Evolutionary conservation across 2,888 invertebrate species (phyloP).

Genomic region (Saturnia japonica): DNA sequence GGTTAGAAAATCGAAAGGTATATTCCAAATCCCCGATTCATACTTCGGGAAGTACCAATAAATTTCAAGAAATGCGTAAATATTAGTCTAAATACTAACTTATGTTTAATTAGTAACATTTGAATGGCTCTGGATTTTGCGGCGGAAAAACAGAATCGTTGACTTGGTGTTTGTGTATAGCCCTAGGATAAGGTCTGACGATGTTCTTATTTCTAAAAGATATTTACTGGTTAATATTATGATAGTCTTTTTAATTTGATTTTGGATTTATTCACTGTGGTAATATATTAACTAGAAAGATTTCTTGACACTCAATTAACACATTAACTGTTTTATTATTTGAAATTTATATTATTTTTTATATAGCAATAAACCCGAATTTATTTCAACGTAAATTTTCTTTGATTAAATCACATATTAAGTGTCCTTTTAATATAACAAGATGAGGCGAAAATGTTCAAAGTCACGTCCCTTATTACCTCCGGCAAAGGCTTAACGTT

Average conservation of each 20-base stretch:
- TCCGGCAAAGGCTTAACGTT: constrained; percentile 57
- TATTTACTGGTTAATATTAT: neutral
- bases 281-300: too few species aligned
- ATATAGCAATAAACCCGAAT: too few species aligned
- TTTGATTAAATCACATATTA: constrained; percentile 11
- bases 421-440: constrained; percentile 50
- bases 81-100: neutral
- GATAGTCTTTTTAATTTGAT: neutral
- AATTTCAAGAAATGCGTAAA: neutral
- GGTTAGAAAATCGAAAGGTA: too few species aligned
- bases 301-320: neutral
- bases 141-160: too few species aligned
- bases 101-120: neutral
- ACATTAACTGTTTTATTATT: neutral
- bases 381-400: neutral
- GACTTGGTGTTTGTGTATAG: too few species aligned
- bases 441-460: constrained; percentile 68
- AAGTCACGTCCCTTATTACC: constrained; percentile 78
- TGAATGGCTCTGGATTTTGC: neutral
- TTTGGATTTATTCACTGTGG: too few species aligned
- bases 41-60: neutral
- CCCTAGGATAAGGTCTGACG: too few species aligned
- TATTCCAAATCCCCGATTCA: too few species aligned
- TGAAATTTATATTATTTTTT: too few species aligned
- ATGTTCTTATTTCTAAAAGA: too few species aligned